Evolutionary conservation across 2,113 vertebrate species (phyloP).

Genomic region (Origma solitaria): DNA sequence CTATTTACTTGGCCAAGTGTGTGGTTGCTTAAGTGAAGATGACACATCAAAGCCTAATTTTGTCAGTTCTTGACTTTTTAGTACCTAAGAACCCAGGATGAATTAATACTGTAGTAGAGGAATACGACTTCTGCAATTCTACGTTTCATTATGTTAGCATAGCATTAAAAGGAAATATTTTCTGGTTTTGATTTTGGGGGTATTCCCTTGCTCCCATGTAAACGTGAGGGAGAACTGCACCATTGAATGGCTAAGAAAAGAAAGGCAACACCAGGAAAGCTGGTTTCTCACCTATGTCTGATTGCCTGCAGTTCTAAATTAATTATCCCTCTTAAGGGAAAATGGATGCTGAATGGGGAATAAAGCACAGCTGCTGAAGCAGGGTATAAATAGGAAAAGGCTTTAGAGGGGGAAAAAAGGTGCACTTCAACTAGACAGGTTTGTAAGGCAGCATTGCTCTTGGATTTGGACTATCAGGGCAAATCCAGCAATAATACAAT

Average conservation of each 20-base stretch:
- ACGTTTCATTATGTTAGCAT: background rate
- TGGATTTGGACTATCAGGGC: background rate
- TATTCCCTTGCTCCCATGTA: background rate
- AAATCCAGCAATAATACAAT: background rate
- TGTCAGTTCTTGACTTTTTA: background rate
- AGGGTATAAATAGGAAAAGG: slow-evolving; percentile 19
- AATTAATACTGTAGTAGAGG: background rate
- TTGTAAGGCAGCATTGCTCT: background rate
- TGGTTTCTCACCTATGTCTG: slow-evolving; percentile 15
- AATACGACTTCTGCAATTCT: background rate
- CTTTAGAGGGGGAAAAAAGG: background rate
- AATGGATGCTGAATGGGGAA: slow-evolving; percentile 24
- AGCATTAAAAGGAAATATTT: background rate
- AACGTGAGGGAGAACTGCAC: background rate
- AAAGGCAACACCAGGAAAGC: slow-evolving; percentile 27
- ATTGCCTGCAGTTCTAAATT: slow-evolving; percentile 53
- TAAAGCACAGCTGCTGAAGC: slow-evolving; percentile 28
- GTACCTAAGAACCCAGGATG: background rate
- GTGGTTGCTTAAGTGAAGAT: background rate
- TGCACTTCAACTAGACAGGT: background rate
- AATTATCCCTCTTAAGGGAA: slow-evolving; percentile 59
- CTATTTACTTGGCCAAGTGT: background rate
- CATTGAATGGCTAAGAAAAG: slow-evolving; percentile 6
- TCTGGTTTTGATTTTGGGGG: background rate
- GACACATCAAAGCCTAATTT: background rate